Evolutionary conservation across 2,113 vertebrate genomes (phyloP), one percentile per base, ranked within the genome.

Genomic region (Trogon melanurus): DNA sequence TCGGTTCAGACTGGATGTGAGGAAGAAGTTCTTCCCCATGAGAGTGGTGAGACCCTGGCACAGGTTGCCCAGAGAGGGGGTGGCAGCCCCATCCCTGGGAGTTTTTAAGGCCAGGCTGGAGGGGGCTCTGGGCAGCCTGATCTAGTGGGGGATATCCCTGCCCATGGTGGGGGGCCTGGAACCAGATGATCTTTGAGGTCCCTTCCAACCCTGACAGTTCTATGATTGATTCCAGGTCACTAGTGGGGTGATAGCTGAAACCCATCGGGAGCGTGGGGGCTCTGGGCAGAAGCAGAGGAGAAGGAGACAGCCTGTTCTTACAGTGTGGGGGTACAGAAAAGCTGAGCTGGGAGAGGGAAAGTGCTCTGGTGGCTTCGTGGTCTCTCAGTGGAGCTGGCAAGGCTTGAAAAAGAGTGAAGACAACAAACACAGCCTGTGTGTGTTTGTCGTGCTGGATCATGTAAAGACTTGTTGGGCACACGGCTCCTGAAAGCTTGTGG

Each of bases 261-360:
- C 19, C n/a, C 3, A 2, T 8, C 1, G 5, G 61, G 44, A 66
- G 21, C 0, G 1, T 44, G n/a, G 26, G 32, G n/a, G 29, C 26
- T 76, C 57, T 51, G 45, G 20, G 15, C 45, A 73, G 27, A 64
- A 89, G 16, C 58, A 45, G n/a, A 85, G 25, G n/a, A 48, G 47
- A 10, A 50, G 19, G 29, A 57, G n/a, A 21, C 23, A 13, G 16
- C 15, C 10, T 47, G 13, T 30, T 74, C 36, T 84, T 70, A 74
- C 36, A 80, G 11, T 0, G 0, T 13, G 26, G 14, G 41, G 34
- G 17, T 61, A 47, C 50, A 86, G 45, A 65, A 80, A 45, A 61
- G 30, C 74, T 85, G 48, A 4, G 16, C 11, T 27, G 18, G 30
- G 51, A 56, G 32, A 53, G 18, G 9, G 54, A 70, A 41, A 51